Conservation (phyloP, 2,797 vertebrate genomes). For the Gymnothorax javanicus region DNA sequence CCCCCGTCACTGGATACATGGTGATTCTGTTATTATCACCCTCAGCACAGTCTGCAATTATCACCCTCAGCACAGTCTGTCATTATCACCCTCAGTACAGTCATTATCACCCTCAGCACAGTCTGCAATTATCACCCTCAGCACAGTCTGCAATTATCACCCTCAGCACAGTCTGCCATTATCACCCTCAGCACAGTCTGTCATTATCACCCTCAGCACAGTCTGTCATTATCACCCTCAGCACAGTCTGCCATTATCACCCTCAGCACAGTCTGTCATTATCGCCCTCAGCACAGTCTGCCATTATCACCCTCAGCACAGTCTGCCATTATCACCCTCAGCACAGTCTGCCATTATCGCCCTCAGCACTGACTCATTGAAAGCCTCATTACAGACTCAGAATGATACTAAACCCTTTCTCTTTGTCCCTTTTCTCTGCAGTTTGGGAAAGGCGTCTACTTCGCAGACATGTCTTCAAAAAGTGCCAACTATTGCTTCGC, state of each 20-base stretch:
- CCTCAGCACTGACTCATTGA: background rate
- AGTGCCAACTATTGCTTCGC: slow-evolving; percentile 91
- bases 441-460: slow-evolving; percentile 94
- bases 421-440: slow-evolving; percentile 49
- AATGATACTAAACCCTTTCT: background rate
- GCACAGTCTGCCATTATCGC: background rate
- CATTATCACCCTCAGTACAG: no score
- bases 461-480: slow-evolving; percentile 93
- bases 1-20: slow-evolving; percentile 90
- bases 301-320: background rate
- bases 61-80: background rate
- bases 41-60: background rate
- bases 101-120: background rate
- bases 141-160: background rate
- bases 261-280: background rate
- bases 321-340: background rate
- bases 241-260: background rate
- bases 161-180: background rate
- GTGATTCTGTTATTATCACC: slow-evolving; percentile 58
- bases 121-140: background rate
- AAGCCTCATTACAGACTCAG: background rate
- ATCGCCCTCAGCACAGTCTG: background rate
- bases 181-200: background rate
- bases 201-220: background rate
- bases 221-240: background rate